Conservation (phyloP, 2,888 invertebrate genomes). For the Nomada ferruginata region DNA sequence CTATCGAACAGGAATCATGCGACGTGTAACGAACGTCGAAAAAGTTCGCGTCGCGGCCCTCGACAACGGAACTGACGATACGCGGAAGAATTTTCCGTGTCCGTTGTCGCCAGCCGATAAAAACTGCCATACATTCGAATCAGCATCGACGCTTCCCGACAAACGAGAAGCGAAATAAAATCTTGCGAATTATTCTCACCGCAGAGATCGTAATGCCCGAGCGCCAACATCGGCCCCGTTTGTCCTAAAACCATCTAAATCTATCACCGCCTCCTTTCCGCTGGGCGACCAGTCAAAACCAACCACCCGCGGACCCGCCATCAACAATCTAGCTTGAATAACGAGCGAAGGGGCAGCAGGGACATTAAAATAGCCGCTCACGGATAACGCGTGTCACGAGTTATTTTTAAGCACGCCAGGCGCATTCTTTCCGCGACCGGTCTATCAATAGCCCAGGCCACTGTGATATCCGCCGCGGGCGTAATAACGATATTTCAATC, state of each 20-base stretch:
- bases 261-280: too few relatives aligned
- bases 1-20: slow-evolving; percentile 46
- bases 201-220: too few relatives aligned
- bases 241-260: too few relatives aligned
- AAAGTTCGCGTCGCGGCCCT: slow-evolving; percentile 18
- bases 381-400: slow-evolving; percentile 43
- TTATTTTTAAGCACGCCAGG: slow-evolving; percentile 38
- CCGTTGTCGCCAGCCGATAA: too few relatives aligned
- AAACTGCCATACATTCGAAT: too few relatives aligned
- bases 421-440: slow-evolving; percentile 37
- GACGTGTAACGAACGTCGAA: slow-evolving; percentile 30
- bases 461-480: slow-evolving; percentile 34
- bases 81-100: neutral
- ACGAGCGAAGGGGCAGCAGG: neutral
- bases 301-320: neutral
- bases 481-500: slow-evolving; percentile 45
- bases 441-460: slow-evolving; percentile 35
- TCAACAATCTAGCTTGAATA: neutral
- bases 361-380: slow-evolving; percentile 36
- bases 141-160: too few relatives aligned
- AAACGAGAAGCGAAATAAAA: too few relatives aligned
- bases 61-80: neutral
- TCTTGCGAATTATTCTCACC: too few relatives aligned
- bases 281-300: neutral
- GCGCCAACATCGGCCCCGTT: too few relatives aligned